Evolutionary conservation across 2,888 invertebrate genomes (phyloP), one percentile per base, ranked within the genome.

Genomic region (Acanthoscelides obtectus): DNA sequence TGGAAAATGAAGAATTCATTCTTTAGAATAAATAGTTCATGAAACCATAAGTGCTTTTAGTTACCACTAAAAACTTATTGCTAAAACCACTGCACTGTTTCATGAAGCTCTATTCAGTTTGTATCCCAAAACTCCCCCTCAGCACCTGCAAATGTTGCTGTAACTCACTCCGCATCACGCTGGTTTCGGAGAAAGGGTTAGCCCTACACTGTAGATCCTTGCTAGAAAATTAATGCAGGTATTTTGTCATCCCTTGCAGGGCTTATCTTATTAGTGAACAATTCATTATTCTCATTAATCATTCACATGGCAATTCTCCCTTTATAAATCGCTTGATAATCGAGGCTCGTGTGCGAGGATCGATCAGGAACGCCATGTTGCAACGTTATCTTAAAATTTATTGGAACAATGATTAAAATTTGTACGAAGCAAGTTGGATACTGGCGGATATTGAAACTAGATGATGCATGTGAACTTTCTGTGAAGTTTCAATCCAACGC

Each of bases 211-310:
- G 17, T 45, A 45, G 5, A 45, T 45, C 45, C 45, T 17, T 20
- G 20, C 66, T 66, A 21, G 66, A 71, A 73, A 75, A 76, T 74
- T 75, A 72, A 76, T 76, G 76, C 74, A 74, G 76, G 75, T 76
- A 75, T 75, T 74, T 76, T 75, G 75, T 76, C 72, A 76, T 76
- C 75, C 74, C 75, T 75, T 74, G 73, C 74, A 74, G 74, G 75
- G 76, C 74, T 78, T 77, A 77, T 77, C 78, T 76, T 77, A 78
- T 78, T 77, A 78, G 75, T 68, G 75, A 73, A 74, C 76, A 77
- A 78, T 78, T 76, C 78, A 78, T 78, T 77, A 78, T 75, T 75
- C 76, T 67, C 74, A 78, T 78, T 78, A 78, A 75, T 78, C 78
- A 77, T 74, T 71, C 66, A 20, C 20, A 22, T 66, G 20, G 20